Conservation (phyloP, 2,113 vertebrate genomes). For the Stegostoma tigrinum region DNA sequence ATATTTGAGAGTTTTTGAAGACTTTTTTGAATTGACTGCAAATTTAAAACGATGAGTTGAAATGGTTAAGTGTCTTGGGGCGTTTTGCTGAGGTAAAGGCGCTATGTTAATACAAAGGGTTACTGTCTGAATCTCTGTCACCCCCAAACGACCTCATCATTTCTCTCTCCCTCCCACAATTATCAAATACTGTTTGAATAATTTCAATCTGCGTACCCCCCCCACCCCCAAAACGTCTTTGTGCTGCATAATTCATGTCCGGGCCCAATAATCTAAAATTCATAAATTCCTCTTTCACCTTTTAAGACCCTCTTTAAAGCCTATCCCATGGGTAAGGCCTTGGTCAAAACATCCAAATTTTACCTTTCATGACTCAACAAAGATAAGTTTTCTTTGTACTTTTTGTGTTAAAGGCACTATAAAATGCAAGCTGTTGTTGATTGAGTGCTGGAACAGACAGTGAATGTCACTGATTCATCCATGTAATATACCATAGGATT, state of each 20-base stretch:
- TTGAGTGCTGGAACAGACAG: too few relatives aligned
- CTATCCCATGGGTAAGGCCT: not conserved
- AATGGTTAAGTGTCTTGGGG: not conserved
- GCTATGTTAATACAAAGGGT: not conserved
- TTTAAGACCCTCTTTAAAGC: not conserved
- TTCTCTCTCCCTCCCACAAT: not conserved
- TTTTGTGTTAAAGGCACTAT: too few relatives aligned
- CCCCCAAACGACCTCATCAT: not conserved
- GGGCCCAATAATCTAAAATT: not conserved
- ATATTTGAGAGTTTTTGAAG: too few relatives aligned
- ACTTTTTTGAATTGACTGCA: too few relatives aligned
- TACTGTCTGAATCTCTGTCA: not conserved
- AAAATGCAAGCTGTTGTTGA: too few relatives aligned
- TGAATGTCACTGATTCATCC: too few relatives aligned
- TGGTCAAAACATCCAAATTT: not conserved
- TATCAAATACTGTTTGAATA: not conserved
- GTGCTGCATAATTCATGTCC: not conserved
- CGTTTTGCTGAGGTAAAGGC: not conserved
- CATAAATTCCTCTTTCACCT: not conserved
- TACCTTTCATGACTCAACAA: too few relatives aligned
- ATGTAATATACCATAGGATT: not conserved
- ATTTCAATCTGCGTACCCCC: not conserved
- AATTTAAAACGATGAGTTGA: too few relatives aligned
- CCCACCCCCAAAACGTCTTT: not conserved
- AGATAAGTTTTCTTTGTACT: too few relatives aligned